A percentile compares a stretch with the other conserved stretches of the same genome.
Conservation (phyloP, 2,797 vertebrate genomes). For the Protosalanx chinensis region DNA sequence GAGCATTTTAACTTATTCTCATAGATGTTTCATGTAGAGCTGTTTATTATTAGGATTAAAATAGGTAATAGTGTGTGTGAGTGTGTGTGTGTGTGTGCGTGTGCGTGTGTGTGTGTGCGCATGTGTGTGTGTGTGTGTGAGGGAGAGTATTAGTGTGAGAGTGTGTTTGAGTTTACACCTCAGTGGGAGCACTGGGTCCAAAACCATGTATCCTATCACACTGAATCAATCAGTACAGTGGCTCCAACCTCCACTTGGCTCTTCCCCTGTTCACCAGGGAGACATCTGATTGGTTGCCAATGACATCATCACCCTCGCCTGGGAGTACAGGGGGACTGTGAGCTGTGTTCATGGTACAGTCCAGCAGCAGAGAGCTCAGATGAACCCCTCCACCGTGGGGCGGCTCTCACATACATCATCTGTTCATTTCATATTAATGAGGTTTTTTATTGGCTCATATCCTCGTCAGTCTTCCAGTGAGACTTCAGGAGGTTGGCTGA, state of each 20-base stretch:
- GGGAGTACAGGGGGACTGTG: slow-evolving; percentile 40
- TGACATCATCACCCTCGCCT: slow-evolving; percentile 88
- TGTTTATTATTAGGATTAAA: no score
- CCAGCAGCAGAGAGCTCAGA: slow-evolving; percentile 44
- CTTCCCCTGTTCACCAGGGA: slow-evolving; percentile 60
- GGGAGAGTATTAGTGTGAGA: no score
- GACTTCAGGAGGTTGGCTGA: slow-evolving; percentile 67
- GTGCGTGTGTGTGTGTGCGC: no score
- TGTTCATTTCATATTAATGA: slow-evolving; percentile 62
- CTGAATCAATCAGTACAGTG: neutral
- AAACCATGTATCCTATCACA: neutral
- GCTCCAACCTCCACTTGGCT: slow-evolving; percentile 27
- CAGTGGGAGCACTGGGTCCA: neutral
- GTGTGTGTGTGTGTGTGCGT: no score
- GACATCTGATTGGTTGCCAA: slow-evolving; percentile 83
- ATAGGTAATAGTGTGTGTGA: no score
- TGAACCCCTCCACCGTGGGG: slow-evolving; percentile 58
- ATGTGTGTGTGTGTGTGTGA: no score
- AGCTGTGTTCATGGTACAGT: slow-evolving; percentile 49
- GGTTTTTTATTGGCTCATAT: slow-evolving; percentile 68
- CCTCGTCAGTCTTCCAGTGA: slow-evolving; percentile 67
- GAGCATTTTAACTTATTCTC: no score
- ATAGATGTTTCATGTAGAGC: no score
- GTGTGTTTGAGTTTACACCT: no score
- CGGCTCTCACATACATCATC: slow-evolving; percentile 47